Conservation (phyloP, 2,113 vertebrate genomes). For the Numenius arquata region DNA sequence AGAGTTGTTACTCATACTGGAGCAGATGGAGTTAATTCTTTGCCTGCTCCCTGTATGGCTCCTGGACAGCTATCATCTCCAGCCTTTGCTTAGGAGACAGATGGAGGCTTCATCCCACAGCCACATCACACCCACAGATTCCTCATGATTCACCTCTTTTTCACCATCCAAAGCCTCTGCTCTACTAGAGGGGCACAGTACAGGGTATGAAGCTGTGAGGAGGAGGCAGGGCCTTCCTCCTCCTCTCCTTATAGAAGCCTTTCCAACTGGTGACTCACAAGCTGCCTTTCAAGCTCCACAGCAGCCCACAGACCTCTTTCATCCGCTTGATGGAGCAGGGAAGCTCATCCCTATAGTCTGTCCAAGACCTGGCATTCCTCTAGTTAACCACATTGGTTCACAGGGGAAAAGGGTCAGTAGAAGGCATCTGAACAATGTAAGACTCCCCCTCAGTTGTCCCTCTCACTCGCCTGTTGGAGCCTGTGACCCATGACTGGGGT, state of each 20-base stretch:
- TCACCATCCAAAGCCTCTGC: neutral
- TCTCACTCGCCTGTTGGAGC: fast-evolving
- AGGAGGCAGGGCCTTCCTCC: neutral
- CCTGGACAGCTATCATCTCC: neutral
- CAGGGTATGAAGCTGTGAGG: neutral
- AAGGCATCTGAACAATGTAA: neutral
- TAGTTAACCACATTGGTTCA: neutral
- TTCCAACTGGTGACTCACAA: constrained; percentile 18
- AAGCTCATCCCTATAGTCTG: neutral
- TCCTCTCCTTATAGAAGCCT: neutral
- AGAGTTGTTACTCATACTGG: neutral
- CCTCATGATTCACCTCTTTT: constrained; percentile 33
- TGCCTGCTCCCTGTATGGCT: neutral
- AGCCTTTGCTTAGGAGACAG: neutral
- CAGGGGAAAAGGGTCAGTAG: neutral
- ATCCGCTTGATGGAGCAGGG: neutral
- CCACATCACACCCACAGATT: constrained; percentile 15
- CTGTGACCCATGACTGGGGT: neutral
- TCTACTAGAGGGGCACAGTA: neutral
- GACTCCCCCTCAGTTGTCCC: neutral
- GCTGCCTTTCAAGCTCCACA: neutral
- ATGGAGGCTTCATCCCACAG: constrained; percentile 41
- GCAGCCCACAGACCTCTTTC: neutral
- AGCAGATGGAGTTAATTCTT: neutral
- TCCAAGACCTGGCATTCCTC: neutral